Evolutionary conservation across 2,888 invertebrate species (phyloP).

Genomic region (Lissocephala sabroskyi): DNA sequence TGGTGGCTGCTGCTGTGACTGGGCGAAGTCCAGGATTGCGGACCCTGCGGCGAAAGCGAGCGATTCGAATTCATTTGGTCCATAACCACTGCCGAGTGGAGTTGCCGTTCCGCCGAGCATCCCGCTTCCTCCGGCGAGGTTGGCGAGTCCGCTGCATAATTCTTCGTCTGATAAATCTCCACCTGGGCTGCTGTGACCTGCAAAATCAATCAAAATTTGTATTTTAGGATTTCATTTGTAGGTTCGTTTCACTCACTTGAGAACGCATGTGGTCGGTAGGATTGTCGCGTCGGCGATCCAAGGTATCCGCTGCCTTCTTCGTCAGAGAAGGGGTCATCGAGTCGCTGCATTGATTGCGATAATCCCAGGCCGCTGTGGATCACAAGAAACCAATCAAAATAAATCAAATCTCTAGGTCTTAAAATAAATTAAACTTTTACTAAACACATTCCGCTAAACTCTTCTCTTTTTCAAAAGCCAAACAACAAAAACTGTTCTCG

Average conservation of each 20-base stretch:
- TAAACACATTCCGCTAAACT: background rate
- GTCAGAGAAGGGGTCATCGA: constrained; percentile 89
- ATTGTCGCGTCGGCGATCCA: constrained; percentile 73
- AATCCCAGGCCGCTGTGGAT: constrained; percentile 72
- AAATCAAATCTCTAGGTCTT: too few species aligned
- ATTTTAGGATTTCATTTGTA: too few species aligned
- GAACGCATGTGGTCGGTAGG: constrained; percentile 74
- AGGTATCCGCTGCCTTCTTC: constrained; percentile 81
- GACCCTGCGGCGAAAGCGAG: constrained; percentile 72
- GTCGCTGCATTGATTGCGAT: constrained; percentile 73
- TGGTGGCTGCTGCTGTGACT: constrained; percentile 70
- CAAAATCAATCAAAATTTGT: constrained; percentile 3
- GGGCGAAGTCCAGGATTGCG: constrained; percentile 72
- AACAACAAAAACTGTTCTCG: constrained; percentile 14
- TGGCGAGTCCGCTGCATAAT: constrained; percentile 72
- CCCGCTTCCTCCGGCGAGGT: constrained; percentile 65
- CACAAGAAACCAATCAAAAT: constrained; percentile 18
- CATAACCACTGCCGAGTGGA: constrained; percentile 70
- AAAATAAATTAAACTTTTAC: constrained; percentile 11
- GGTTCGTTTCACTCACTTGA: constrained; percentile 73
- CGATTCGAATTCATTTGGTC: constrained; percentile 73
- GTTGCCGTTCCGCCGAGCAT: constrained; percentile 69
- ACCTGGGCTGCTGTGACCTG: constrained; percentile 74
- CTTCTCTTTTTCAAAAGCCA: constrained; percentile 2
- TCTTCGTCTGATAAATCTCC: constrained; percentile 74